These are phyloP conservation scores for Sphaerodactylus townsendi DNA, from an alignment of 2,113 vertebrate species.

Conservation along the genomic window DNA sequence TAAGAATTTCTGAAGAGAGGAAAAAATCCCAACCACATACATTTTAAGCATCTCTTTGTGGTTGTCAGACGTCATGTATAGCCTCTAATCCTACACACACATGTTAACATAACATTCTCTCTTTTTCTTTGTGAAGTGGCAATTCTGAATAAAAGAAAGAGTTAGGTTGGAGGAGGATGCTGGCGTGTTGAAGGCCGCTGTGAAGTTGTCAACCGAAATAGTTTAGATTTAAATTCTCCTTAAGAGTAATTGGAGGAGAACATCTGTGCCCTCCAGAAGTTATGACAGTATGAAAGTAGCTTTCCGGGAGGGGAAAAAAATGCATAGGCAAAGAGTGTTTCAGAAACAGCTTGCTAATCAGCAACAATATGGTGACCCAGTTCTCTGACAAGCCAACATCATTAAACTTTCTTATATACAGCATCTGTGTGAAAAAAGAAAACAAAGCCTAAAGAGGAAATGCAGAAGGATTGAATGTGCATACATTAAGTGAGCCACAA, in stretches of 20 bases:
- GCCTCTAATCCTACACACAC: background rate
- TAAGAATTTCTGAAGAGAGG: background rate
- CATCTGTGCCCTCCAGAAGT: conserved; percentile 53
- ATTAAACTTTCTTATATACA: conserved; percentile 36
- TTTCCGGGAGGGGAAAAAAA: conserved; percentile 10
- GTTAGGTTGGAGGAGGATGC: conserved; percentile 40
- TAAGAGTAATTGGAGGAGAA: conserved; percentile 50
- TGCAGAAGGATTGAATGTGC: background rate
- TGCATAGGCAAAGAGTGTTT: conserved; percentile 17
- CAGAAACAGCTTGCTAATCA: conserved; percentile 45
- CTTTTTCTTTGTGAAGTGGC: background rate
- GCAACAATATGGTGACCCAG: conserved; percentile 46
- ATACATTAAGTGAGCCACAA: background rate
- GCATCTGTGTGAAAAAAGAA: conserved; percentile 7
- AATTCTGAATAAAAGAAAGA: conserved; percentile 20
- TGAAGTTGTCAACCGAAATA: conserved; percentile 32
- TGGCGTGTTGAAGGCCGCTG: conserved; percentile 14
- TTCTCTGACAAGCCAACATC: conserved; percentile 38
- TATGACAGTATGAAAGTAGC: conserved; percentile 41
- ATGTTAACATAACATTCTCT: background rate
- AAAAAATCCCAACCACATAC: background rate
- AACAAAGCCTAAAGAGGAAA: background rate
- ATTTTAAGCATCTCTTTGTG: background rate
- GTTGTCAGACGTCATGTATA: background rate
- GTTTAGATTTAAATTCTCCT: conserved; percentile 40